Base-by-base conservation (phyloP, 2,113 vertebrate species). In the Pongo pygmaeus region DNA sequence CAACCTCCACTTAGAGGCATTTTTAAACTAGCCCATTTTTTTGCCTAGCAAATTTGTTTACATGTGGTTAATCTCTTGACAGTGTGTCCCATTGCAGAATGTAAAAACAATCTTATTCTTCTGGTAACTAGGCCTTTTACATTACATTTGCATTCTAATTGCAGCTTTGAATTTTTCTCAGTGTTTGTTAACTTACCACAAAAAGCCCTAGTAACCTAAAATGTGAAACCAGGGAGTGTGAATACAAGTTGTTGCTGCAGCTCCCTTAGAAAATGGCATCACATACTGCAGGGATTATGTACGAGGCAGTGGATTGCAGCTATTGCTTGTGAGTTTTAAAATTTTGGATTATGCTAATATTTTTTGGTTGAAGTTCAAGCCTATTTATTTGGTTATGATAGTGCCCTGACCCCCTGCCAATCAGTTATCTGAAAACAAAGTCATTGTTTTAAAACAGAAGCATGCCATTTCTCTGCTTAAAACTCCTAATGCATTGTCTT, bases 151-250 rank as follows among this genome's bases (percentile, higher is more conserved):
- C 77, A 74, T 38, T 89, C 85, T 96, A 80, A 90, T 96, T 84
- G 96, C 3, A 94, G 38, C 70, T 84, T 84, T 72, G 79, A 90
- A 22, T 67, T 90, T 70, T 90, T 86, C 84, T 95, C 55, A 46
- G 85, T 61, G 69, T 89, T 93, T 96, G 86, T 81, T 94, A 95
- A 90, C 90, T 88, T 70, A 96, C 91, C 95, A 92, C 84, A 81
- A 35, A 92, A 87, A 74, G 14, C n/a, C 40, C 64, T n/a, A 50
- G 92, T 94, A 77, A 95, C 69, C n/a, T 75, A 84, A 86, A 67
- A 77, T 89, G 55, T 88, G 88, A 69, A 96, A 85, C 74, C 48
- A 48, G 22, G 48, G 48, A 92, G 87, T 79, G 18, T 94, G 69
- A 80, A 30, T 38, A 38, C 38, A 38, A 38, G 38, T 38, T 38